These are phyloP conservation scores for Paramormyrops hopkinsi DNA, from an alignment of 2,797 vertebrate species.

Conservation along the genomic window DNA sequence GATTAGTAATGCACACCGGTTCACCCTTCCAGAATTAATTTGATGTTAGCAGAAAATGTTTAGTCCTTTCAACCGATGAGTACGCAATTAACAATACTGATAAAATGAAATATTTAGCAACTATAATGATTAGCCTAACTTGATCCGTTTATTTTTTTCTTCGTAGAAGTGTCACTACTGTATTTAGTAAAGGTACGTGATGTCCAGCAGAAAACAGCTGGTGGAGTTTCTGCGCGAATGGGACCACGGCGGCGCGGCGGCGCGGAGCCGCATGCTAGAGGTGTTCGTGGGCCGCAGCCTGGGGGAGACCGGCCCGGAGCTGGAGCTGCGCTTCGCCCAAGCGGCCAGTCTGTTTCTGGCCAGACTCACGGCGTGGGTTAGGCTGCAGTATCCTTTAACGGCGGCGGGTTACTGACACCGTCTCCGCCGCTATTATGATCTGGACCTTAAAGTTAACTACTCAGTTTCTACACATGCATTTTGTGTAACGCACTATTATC, in stretches of 20 bases:
- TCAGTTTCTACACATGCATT: not conserved
- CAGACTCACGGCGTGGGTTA: constrained; percentile 68
- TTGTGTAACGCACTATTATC: not conserved
- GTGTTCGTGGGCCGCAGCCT: constrained; percentile 64
- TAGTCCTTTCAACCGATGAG: not conserved
- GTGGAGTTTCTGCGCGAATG: constrained; percentile 68
- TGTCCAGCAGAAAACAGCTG: constrained; percentile 58
- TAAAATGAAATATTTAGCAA: not conserved
- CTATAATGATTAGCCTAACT: not conserved
- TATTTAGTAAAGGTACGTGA: constrained; percentile 19
- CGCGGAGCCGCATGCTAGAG: constrained; percentile 55
- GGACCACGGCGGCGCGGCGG: constrained; percentile 58
- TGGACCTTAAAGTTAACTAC: not conserved
- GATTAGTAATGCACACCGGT: not conserved
- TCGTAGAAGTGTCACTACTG: not conserved
- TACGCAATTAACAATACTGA: not conserved
- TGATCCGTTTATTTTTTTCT: not conserved
- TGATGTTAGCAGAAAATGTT: not conserved
- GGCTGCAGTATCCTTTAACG: constrained; percentile 67
- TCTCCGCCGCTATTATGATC: not conserved
- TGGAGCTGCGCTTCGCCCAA: constrained; percentile 74
- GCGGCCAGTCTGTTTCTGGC: constrained; percentile 75
- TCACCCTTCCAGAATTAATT: not conserved
- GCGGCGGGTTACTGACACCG: not conserved
- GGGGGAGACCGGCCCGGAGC: constrained; percentile 66